Percentiles rank a stretch among this genome's conserved stretches.
phyloP scores from a whole-genome alignment of 1,140 invertebrate genomes.

The Tigriopus japonicus region DNA sequence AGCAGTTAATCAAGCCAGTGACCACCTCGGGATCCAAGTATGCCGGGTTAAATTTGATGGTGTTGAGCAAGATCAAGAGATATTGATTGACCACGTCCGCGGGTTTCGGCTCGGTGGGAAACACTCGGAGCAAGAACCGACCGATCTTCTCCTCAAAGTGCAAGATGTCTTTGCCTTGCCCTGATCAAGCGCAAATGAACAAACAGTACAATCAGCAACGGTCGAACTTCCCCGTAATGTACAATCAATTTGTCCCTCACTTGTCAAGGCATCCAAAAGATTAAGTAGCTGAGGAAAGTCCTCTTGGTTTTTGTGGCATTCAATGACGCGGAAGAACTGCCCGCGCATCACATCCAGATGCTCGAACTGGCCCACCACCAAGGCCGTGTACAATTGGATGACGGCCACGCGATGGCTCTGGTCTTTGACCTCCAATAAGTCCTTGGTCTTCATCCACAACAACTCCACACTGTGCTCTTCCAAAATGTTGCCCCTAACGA shows the following conservation, averaged over 20 bases:
- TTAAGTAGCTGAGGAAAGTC: too few species aligned
- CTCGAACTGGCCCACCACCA: neutral
- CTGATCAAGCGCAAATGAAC: neutral
- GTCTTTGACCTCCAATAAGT: neutral
- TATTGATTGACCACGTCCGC: neutral
- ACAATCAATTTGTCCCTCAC: neutral
- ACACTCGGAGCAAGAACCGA: neutral
- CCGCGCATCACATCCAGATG: neutral
- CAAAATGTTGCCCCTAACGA: neutral
- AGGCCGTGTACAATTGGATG: neutral
- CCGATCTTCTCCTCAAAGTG: constrained; percentile 6
- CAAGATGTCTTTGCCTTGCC: constrained; percentile 1
- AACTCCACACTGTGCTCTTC: neutral
- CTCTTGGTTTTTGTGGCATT: neutral
- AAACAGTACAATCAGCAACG: neutral
- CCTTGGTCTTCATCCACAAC: neutral
- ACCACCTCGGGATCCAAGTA: constrained; percentile 8
- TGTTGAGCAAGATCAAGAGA: neutral
- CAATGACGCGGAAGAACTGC: neutral
- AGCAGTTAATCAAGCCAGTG: neutral
- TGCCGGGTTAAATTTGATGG: constrained; percentile 3
- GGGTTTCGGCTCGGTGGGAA: neutral
- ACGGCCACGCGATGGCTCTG: neutral
- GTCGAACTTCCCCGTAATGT: neutral
- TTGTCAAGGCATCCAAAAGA: neutral